Evolutionary conservation across 2,797 vertebrate species (phyloP), one percentile per base, ranked within the genome.

Genomic region (Benthosema pterotum): DNA sequence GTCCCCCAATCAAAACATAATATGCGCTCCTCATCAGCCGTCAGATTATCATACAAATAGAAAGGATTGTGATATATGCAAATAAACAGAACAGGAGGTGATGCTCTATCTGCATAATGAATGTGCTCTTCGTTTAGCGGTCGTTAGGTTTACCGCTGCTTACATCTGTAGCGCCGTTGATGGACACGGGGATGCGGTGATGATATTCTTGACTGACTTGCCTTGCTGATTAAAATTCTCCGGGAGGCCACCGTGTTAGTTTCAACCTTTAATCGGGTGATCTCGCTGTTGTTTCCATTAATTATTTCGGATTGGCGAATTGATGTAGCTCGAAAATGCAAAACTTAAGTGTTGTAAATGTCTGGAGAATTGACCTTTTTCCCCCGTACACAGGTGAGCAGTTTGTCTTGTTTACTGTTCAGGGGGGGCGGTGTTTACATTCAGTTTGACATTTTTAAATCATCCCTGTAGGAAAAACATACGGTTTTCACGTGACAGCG

Each of bases 11-110:
- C 69, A 77, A 83, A 87, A 87, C 72, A 85, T 3, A 48, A 85
- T 3, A 48, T 19, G 6, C 78, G 70, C 63, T 65, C 79, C 77
- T 79, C 65, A 77, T 87, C 78, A 79, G 49, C 71, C 47, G 57
- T 80, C 74, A 74, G 65, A 89, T 89, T 84, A 83, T 84, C 83
- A 90, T 83, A 89, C 82, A 88, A 85, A 88, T 79, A 84, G 81
- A 77, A 11, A 51, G 64, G 78, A 79, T 82, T 79, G 77, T 78
- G 82, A 83, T 83, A 52, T 80, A 89, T 90, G 89, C 87, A 88
- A 87, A 89, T 87, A 58, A 82, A 57, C 58, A 58, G 65, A 71
- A 75, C 75, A 60, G n/a, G 50, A 45, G 68, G 57, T 16, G 63
- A 86, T 86, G 80, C 84, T 84, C 74, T 61, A 48, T 79, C 61